phyloP scores from a whole-genome alignment of 2,888 invertebrate genomes.

The Mayetiola destructor region DNA sequence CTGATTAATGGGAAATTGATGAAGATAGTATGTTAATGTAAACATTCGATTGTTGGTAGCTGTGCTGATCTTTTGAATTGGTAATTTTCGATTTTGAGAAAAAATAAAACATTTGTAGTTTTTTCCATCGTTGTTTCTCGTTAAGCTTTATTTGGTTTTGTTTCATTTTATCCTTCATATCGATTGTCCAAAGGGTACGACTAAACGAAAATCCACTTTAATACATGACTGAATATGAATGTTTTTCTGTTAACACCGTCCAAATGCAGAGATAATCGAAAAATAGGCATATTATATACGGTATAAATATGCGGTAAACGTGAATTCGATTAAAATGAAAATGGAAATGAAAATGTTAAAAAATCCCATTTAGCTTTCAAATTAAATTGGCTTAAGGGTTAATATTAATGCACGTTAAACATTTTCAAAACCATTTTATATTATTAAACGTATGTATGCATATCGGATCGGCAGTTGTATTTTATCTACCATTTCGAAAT shows the following conservation, averaged over 20 bases:
- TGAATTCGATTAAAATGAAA: slow-evolving; percentile 12
- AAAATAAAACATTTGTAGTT: no score
- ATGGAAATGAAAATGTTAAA: no score
- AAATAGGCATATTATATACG: not conserved
- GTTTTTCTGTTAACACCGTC: no score
- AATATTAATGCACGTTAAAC: slow-evolving; percentile 9
- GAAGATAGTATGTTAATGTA: slow-evolving; percentile 8
- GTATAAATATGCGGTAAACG: slow-evolving; percentile 3
- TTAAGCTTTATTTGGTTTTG: no score
- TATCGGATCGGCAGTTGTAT: slow-evolving; percentile 9
- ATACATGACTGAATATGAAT: no score
- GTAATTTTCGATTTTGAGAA: not conserved
- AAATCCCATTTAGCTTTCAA: slow-evolving; percentile 13
- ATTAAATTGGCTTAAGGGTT: slow-evolving; percentile 13
- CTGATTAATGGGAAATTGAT: not conserved
- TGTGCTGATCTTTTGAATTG: not conserved
- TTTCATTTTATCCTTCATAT: no score
- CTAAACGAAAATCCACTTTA: not conserved
- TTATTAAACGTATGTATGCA: slow-evolving; percentile 9
- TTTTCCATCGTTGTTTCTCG: not conserved
- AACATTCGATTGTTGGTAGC: slow-evolving; percentile 6
- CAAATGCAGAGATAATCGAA: no score
- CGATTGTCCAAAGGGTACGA: no score
- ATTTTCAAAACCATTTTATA: slow-evolving; percentile 4
- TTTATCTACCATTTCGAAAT: slow-evolving; percentile 11